Evolutionary conservation across 2,113 vertebrate species (phyloP).

Genomic region (Hippocampus abdominalis): DNA sequence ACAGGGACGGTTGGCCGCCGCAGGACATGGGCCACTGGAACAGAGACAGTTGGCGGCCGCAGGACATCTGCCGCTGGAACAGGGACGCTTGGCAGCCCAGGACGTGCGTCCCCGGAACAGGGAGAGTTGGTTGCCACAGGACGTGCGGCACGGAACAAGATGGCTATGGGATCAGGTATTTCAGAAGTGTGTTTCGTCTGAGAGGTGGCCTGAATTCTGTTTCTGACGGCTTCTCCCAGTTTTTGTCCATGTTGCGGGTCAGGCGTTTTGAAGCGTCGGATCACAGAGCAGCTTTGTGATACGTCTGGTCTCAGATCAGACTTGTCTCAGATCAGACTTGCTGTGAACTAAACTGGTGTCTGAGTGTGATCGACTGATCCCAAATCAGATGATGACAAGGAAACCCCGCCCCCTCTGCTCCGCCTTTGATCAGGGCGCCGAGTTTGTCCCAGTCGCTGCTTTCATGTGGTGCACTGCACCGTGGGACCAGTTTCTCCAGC

Average conservation of each 20-base stretch:
- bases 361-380: constrained; percentile 66
- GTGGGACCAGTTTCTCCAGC: background rate
- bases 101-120: too few species aligned
- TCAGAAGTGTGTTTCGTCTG: too few species aligned
- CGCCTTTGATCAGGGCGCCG: constrained; percentile 84
- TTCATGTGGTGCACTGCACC: background rate
- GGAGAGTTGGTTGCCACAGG: too few species aligned
- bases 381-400: constrained; percentile 77
- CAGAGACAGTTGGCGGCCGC: too few species aligned
- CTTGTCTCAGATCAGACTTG: background rate
- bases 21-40: too few species aligned
- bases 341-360: background rate
- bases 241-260: background rate
- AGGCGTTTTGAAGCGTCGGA: constrained; percentile 78
- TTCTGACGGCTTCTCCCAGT: too few species aligned
- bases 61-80: too few species aligned
- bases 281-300: background rate
- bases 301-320: background rate
- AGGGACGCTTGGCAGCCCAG: too few species aligned
- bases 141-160: too few species aligned
- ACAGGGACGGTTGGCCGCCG: too few species aligned
- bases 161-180: too few species aligned
- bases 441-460: constrained; percentile 42
- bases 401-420: constrained; percentile 55
- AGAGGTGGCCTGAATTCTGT: too few species aligned